phyloP scores from a whole-genome alignment of 2,888 invertebrate species.

The Orchestes rusci region DNA sequence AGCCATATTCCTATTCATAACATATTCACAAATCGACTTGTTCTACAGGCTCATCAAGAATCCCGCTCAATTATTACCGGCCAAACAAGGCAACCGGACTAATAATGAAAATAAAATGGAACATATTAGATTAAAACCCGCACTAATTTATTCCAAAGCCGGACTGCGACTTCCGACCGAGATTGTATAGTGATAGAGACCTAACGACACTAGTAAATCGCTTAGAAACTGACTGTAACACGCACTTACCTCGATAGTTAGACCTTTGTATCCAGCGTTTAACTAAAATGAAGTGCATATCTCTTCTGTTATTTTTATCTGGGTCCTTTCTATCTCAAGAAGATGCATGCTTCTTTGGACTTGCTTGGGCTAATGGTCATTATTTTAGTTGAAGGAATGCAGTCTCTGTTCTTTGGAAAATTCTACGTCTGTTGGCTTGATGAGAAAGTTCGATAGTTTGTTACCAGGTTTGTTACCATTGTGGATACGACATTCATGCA shows the following conservation, averaged over 20 bases:
- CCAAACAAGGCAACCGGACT: too few species aligned
- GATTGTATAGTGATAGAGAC: slow-evolving; percentile 37
- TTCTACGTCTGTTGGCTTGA: too few species aligned
- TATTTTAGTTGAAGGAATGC: not conserved
- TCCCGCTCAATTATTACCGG: too few species aligned
- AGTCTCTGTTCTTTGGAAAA: too few species aligned
- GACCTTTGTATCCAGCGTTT: slow-evolving; percentile 24
- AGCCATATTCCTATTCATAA: too few species aligned
- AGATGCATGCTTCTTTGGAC: slow-evolving; percentile 12
- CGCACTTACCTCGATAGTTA: slow-evolving; percentile 25
- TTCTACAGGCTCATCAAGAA: too few species aligned
- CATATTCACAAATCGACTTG: too few species aligned
- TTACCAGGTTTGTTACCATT: too few species aligned
- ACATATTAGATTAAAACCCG: slow-evolving; percentile 33
- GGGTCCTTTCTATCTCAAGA: slow-evolving; percentile 19
- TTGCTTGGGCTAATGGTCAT: slow-evolving; percentile 14
- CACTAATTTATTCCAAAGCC: slow-evolving; percentile 39
- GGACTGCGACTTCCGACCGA: slow-evolving; percentile 39
- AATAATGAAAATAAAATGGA: slow-evolving; percentile 29
- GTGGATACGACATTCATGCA: too few species aligned
- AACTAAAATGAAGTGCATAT: slow-evolving; percentile 22
- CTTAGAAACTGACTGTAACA: slow-evolving; percentile 20
- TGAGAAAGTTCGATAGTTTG: too few species aligned
- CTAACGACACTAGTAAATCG: slow-evolving; percentile 41
- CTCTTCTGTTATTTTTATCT: slow-evolving; percentile 19